Evolutionary conservation across 2,113 vertebrate genomes (phyloP).

Genomic region (Cacatua alba): DNA sequence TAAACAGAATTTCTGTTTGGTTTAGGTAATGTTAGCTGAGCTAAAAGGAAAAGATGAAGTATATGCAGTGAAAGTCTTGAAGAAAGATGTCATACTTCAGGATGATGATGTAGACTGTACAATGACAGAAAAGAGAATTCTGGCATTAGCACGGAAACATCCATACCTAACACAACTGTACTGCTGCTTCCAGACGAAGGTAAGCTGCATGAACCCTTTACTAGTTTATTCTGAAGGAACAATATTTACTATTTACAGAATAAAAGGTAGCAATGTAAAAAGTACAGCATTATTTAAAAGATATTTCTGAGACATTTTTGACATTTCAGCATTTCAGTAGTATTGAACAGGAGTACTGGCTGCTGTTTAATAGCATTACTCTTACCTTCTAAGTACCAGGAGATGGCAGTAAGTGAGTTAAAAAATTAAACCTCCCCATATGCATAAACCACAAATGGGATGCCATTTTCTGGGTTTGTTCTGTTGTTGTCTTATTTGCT

Average conservation of each 20-base stretch:
- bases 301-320: background rate
- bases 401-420: conserved; percentile 73
- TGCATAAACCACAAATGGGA: background rate
- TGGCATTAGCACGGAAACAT: conserved; percentile 93
- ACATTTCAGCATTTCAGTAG: background rate
- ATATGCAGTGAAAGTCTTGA: conserved; percentile 96
- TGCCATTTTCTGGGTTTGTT: background rate
- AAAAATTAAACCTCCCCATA: background rate
- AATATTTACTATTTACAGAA: background rate
- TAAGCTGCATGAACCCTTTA: conserved; percentile 38
- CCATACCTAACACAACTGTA: conserved; percentile 97
- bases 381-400: conserved; percentile 45
- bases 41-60: conserved; percentile 96
- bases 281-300: background rate
- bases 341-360: background rate
- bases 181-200: conserved; percentile 99
- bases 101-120: conserved; percentile 98
- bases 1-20: background rate
- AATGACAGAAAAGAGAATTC: conserved; percentile 97
- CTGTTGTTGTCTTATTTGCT: background rate
- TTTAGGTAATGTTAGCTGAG: conserved; percentile 96
- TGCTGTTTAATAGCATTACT: background rate
- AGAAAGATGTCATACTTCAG: conserved; percentile 98
- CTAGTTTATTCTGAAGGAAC: background rate
- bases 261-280: background rate